Percentiles rank a stretch among this genome's conserved stretches.
Conservation (phyloP, 2,797 vertebrate species). For the Mycteria americana region DNA sequence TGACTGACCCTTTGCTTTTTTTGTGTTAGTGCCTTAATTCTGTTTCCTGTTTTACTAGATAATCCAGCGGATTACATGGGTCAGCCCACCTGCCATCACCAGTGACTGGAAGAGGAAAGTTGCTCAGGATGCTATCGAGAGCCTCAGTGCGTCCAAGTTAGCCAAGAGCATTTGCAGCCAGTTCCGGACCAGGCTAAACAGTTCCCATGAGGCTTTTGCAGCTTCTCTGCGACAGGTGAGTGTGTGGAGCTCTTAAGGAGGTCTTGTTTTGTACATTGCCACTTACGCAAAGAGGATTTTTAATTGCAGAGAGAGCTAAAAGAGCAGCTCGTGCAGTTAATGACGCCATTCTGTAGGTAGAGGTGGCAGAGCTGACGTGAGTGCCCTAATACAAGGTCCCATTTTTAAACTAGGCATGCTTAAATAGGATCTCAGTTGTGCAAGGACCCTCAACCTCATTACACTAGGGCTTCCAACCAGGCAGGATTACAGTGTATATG, state of each 20-base stretch:
- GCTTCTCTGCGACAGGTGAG: slow-evolving; percentile 91
- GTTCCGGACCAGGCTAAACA: slow-evolving; percentile 93
- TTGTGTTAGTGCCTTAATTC: not conserved
- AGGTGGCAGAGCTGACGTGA: not conserved
- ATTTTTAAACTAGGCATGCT: not conserved
- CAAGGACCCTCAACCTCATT: not conserved
- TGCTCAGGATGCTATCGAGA: slow-evolving; percentile 97
- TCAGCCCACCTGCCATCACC: slow-evolving; percentile 91
- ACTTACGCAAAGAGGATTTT: rapidly evolving
- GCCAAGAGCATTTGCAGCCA: slow-evolving; percentile 98
- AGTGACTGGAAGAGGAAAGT: slow-evolving; percentile 96
- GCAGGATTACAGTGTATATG: not conserved
- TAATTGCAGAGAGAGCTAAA: not conserved
- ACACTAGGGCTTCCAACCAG: not conserved
- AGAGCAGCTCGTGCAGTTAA: not conserved
- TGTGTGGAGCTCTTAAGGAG: not conserved
- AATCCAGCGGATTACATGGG: slow-evolving; percentile 92
- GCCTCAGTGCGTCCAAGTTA: slow-evolving; percentile 94
- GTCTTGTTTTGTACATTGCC: not conserved
- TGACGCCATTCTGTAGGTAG: not conserved
- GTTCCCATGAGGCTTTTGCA: slow-evolving; percentile 95
- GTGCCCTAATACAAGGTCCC: too few relatives aligned
- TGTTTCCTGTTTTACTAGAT: slow-evolving; percentile 76
- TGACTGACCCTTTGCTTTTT: not conserved
- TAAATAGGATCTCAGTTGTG: not conserved